These are phyloP conservation scores for Arion vulgaris DNA, from an alignment of 1,140 invertebrate genomes.

Conservation along the genomic window DNA sequence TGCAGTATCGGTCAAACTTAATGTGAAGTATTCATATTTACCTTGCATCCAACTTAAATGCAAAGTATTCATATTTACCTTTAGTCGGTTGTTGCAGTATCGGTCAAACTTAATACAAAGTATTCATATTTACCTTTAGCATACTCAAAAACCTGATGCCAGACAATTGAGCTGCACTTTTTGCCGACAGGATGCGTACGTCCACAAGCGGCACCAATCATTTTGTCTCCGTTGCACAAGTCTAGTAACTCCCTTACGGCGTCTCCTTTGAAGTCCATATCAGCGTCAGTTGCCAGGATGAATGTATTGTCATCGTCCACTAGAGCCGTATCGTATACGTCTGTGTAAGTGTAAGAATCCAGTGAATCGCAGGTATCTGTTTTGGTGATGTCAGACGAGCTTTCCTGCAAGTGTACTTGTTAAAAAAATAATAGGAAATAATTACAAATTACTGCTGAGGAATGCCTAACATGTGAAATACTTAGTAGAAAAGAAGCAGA, in stretches of 20 bases:
- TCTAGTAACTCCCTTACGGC: conserved; percentile 55
- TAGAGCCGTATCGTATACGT: neutral
- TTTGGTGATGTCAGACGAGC: neutral
- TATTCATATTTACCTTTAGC: conserved; percentile 66
- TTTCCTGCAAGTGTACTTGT: neutral
- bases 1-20: no score
- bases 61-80: no score
- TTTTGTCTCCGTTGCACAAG: conserved; percentile 48
- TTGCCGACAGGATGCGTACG: conserved; percentile 60
- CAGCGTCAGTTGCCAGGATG: conserved; percentile 64
- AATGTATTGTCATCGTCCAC: conserved; percentile 55
- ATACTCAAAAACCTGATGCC: conserved; percentile 81
- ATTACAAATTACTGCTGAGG: no score
- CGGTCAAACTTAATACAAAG: no score
- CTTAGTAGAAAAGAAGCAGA: no score
- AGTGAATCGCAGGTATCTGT: neutral
- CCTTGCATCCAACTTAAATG: no score
- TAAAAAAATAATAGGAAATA: neutral
- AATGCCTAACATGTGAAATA: no score
- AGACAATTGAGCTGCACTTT: conserved; percentile 73
- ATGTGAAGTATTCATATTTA: no score
- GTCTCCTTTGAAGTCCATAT: conserved; percentile 61
- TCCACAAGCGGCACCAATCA: conserved; percentile 61
- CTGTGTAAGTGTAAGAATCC: neutral
- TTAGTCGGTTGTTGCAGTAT: no score